phyloP scores from a whole-genome alignment of 1,140 invertebrate species.

The Cephus cinctus region DNA sequence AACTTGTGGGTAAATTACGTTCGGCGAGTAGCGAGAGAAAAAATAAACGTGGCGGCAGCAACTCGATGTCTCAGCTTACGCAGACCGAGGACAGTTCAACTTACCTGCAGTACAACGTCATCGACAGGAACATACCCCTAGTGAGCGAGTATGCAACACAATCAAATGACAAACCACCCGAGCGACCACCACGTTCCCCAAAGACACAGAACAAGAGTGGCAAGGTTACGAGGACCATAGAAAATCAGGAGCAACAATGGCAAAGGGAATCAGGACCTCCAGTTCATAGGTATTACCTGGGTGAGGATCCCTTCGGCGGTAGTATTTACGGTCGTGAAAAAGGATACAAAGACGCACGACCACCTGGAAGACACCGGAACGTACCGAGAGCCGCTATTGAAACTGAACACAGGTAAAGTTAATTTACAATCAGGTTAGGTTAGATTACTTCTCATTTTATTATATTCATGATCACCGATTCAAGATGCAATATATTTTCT shows the following conservation, averaged over 20 bases:
- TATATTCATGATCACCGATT: too few species aligned
- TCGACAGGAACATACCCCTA: conserved; percentile 57
- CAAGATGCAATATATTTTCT: too few species aligned
- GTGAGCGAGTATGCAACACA: conserved; percentile 30
- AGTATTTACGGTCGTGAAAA: conserved; percentile 78
- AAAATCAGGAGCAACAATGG: conserved; percentile 32
- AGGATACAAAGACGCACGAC: conserved; percentile 65
- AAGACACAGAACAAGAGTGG: conserved; percentile 18
- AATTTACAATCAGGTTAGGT: too few species aligned
- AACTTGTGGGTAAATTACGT: conserved; percentile 74
- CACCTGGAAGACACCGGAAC: conserved; percentile 47
- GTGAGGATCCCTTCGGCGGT: conserved; percentile 78
- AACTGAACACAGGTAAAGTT: conserved; percentile 44
- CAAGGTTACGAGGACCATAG: conserved; percentile 7
- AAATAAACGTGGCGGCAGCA: conserved; percentile 47
- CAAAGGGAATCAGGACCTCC: conserved; percentile 53
- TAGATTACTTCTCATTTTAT: too few species aligned
- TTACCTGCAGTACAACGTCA: conserved; percentile 64
- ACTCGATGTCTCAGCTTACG: conserved; percentile 45
- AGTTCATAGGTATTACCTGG: conserved; percentile 75
- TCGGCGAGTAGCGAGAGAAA: conserved; percentile 73
- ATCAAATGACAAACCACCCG: conserved; percentile 32
- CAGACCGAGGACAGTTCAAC: conserved; percentile 56
- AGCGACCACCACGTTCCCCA: conserved; percentile 40
- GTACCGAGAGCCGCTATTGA: conserved; percentile 24